Conservation (phyloP, 2,888 invertebrate genomes). For the Encarsia formosa region DNA sequence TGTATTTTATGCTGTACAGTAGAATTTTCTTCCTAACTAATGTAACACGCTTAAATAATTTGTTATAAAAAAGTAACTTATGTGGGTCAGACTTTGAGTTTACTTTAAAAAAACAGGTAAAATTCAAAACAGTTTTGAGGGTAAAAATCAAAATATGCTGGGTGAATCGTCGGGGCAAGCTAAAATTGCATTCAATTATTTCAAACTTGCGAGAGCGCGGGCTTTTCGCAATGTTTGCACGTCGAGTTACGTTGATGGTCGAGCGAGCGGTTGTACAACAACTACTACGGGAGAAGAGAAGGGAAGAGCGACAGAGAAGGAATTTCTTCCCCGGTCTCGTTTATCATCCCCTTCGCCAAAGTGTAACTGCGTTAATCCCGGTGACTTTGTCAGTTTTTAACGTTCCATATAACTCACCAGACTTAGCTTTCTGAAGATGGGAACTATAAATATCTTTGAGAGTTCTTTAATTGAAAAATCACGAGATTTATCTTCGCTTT, state of each 20-base stretch:
- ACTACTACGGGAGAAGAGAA: too few species aligned
- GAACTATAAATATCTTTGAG: too few species aligned
- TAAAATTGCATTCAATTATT: slow-evolving; percentile 7
- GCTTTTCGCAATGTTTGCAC: slow-evolving; percentile 4
- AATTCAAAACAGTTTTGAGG: too few species aligned
- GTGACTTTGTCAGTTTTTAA: not conserved
- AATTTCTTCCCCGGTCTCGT: slow-evolving; percentile 13
- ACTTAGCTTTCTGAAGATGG: not conserved
- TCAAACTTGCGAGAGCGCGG: not conserved
- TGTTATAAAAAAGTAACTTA: too few species aligned
- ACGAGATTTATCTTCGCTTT: too few species aligned
- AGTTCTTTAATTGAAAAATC: too few species aligned
- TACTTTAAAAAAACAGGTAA: too few species aligned
- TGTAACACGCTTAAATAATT: too few species aligned
- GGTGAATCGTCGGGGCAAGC: not conserved
- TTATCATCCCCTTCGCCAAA: not conserved
- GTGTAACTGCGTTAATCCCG: slow-evolving; percentile 1
- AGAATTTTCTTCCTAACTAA: too few species aligned
- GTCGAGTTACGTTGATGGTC: slow-evolving; percentile 1
- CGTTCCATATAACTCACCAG: not conserved
- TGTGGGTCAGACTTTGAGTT: too few species aligned
- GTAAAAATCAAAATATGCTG: too few species aligned
- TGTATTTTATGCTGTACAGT: too few species aligned
- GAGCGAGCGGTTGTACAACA: not conserved
- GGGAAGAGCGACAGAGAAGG: not conserved